These are phyloP conservation scores for Rhynchophorus ferrugineus DNA, from an alignment of 1,140 invertebrate species.

Conservation along the genomic window DNA sequence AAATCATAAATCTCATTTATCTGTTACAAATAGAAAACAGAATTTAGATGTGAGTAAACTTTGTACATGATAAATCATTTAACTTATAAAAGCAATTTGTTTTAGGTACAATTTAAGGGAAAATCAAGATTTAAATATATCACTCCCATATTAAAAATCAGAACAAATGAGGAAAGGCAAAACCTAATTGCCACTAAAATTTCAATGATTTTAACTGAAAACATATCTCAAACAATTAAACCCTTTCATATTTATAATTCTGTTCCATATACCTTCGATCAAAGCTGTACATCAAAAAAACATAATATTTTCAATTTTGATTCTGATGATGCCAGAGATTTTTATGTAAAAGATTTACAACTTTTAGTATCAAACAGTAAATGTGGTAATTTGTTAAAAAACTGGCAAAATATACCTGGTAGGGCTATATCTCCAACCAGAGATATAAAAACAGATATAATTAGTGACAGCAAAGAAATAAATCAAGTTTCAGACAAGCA, in stretches of 20 bases:
- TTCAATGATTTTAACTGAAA: constrained; percentile 27
- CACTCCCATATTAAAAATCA: constrained; percentile 29
- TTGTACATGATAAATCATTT: too few relatives aligned
- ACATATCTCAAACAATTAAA: too few relatives aligned
- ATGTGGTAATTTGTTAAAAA: constrained; percentile 33
- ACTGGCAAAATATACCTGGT: constrained; percentile 34
- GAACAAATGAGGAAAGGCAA: constrained; percentile 30
- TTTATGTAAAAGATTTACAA: constrained; percentile 25
- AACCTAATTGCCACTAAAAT: constrained; percentile 30
- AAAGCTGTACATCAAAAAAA: neutral
- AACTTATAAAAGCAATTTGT: neutral
- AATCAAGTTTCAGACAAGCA: too few relatives aligned
- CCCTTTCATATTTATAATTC: too few relatives aligned
- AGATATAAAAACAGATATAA: neutral
- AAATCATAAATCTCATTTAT: constrained; percentile 27
- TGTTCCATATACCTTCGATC: neutral
- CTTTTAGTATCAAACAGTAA: constrained; percentile 12
- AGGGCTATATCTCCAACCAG: constrained; percentile 28
- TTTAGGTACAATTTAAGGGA: constrained; percentile 16
- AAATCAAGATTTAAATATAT: constrained; percentile 29
- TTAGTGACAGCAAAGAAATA: neutral
- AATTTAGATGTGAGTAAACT: constrained; percentile 6
- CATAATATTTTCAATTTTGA: constrained; percentile 17
- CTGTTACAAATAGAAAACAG: constrained; percentile 29
- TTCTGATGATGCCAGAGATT: constrained; percentile 9